These are phyloP conservation scores for Pseudonaja textilis DNA, from an alignment of 2,113 vertebrate genomes.

Conservation along the genomic window DNA sequence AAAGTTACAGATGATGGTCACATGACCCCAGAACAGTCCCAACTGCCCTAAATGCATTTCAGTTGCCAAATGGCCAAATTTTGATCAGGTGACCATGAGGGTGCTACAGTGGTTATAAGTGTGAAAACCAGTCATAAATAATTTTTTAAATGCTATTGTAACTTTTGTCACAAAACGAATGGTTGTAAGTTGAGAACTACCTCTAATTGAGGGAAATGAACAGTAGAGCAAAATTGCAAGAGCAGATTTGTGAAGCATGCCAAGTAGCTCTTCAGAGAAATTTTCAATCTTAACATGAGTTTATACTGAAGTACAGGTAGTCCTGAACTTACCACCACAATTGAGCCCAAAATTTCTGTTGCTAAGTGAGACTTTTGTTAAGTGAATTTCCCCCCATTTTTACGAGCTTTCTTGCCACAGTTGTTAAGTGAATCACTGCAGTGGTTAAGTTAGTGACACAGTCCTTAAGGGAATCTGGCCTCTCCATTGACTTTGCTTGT, in stretches of 20 bases:
- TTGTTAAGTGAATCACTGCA: not conserved
- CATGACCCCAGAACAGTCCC: not conserved
- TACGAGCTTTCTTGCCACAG: not conserved
- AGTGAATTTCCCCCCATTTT: not conserved
- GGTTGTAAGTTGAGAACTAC: not conserved
- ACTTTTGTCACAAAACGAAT: not conserved
- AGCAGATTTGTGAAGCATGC: not conserved
- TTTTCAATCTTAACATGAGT: not conserved
- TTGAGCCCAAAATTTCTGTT: not conserved
- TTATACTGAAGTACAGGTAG: not conserved
- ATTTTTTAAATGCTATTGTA: not conserved
- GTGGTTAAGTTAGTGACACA: not conserved
- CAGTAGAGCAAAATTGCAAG: not conserved
- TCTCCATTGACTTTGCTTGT: not conserved
- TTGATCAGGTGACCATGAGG: not conserved
- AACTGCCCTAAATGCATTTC: not conserved
- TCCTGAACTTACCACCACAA: not conserved
- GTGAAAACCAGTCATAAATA: not conserved
- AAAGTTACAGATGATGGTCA: not conserved
- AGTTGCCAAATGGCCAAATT: not conserved
- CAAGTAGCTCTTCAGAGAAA: not conserved
- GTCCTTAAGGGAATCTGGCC: not conserved
- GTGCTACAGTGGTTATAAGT: not conserved
- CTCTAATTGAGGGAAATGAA: not conserved
- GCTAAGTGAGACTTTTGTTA: not conserved